These are phyloP conservation scores for Arctopsyche grandis DNA, from an alignment of 1,140 invertebrate species.

Conservation along the genomic window DNA sequence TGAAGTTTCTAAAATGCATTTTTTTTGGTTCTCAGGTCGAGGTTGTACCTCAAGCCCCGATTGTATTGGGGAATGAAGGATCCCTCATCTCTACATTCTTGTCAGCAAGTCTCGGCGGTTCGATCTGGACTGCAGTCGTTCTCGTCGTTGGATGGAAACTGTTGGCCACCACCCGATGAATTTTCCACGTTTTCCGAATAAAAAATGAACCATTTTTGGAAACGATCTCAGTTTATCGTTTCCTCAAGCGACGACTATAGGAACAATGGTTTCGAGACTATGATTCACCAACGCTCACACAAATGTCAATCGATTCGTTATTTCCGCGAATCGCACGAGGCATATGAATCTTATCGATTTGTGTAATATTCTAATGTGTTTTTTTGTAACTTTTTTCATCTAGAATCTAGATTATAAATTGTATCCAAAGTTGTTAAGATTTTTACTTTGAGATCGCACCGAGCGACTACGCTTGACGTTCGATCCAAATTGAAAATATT, in stretches of 20 bases:
- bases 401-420: no score
- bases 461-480: neutral
- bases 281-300: no score
- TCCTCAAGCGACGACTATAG: no score
- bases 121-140: conserved; percentile 63
- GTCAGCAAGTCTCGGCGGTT: conserved; percentile 61
- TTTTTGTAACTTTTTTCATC: no score
- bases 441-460: neutral
- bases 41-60: conserved; percentile 54
- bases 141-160: conserved; percentile 65
- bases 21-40: conserved; percentile 58
- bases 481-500: neutral
- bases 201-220: neutral
- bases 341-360: no score
- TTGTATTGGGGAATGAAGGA: conserved; percentile 45
- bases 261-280: no score
- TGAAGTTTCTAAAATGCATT: neutral
- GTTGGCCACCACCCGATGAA: conserved; percentile 63
- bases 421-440: conserved; percentile 29
- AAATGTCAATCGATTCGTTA: no score
- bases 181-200: neutral
- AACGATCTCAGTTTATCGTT: neutral
- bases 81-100: conserved; percentile 61
- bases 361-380: no score
- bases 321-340: no score